phyloP scores from a whole-genome alignment of 2,888 invertebrate species.

The Zaprionus lineosus region DNA sequence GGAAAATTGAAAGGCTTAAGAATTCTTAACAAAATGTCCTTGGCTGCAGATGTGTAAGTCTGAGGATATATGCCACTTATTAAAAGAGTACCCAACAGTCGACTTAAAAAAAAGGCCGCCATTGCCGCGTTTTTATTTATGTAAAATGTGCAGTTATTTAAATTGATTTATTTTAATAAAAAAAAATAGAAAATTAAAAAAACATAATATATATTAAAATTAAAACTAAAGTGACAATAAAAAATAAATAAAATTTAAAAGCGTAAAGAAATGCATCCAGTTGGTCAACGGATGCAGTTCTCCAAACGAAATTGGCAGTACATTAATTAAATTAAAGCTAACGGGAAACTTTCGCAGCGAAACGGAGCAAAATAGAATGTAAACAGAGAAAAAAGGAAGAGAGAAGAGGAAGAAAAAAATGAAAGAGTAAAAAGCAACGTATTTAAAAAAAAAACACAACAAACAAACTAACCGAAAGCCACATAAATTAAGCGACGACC shows the following conservation, averaged over 20 bases:
- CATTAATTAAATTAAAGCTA: constrained; percentile 59
- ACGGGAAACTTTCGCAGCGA: constrained; percentile 41
- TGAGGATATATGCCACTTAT: too few species aligned
- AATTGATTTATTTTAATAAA: too few species aligned
- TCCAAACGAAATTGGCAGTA: constrained; percentile 50
- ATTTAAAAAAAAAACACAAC: constrained; percentile 13
- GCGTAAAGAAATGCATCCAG: constrained; percentile 7
- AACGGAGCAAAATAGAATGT: constrained; percentile 1
- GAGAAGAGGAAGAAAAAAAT: constrained; percentile 3
- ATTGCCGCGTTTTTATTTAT: too few species aligned
- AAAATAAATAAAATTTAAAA: not conserved
- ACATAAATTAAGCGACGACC: constrained; percentile 66
- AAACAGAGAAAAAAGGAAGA: constrained; percentile 1
- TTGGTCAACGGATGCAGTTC: constrained; percentile 3
- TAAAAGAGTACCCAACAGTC: too few species aligned
- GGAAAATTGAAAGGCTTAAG: not conserved
- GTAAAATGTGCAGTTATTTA: too few species aligned
- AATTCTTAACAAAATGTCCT: too few species aligned
- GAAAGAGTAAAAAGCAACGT: constrained; percentile 17
- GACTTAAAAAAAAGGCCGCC: too few species aligned
- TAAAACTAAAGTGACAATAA: not conserved
- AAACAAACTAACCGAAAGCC: constrained; percentile 58
- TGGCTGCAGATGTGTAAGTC: too few species aligned
- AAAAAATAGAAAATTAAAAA: too few species aligned
- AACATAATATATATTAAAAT: too few species aligned